These are phyloP conservation scores for Halcyon badia DNA, from an alignment of 2,797 vertebrate genomes.

Conservation along the genomic window DNA sequence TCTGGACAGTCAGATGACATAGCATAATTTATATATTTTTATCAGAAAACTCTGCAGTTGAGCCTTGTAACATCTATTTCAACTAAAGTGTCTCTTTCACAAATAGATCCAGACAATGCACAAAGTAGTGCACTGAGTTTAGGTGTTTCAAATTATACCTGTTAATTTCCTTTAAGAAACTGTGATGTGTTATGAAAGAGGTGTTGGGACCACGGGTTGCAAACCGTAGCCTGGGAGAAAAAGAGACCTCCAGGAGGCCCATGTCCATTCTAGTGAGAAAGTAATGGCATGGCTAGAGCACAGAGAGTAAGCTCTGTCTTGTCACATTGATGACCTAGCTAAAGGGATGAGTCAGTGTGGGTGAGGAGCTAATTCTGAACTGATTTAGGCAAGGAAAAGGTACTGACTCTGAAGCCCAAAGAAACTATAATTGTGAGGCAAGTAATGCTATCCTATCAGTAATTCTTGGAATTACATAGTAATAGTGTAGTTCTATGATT, in stretches of 20 bases:
- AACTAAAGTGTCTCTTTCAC: background rate
- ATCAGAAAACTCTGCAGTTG: background rate
- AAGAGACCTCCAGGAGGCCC: background rate
- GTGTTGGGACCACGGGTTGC: fast-evolving
- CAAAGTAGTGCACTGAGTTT: background rate
- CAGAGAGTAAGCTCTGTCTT: background rate
- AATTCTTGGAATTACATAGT: background rate
- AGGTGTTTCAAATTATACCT: background rate
- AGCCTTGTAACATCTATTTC: background rate
- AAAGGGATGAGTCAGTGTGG: background rate
- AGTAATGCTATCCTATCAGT: background rate
- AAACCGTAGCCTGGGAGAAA: background rate
- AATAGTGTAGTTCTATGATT: too few species aligned
- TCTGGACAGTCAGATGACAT: background rate
- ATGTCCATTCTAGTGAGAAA: background rate
- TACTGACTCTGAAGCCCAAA: background rate
- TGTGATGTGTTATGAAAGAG: background rate
- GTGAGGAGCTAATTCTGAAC: background rate
- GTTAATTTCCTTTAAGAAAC: background rate
- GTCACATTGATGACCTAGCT: fast-evolving
- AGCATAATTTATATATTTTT: background rate
- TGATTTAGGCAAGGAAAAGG: background rate
- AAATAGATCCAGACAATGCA: background rate
- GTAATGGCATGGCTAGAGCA: background rate
- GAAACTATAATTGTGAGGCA: background rate